Evolutionary conservation across 2,888 invertebrate genomes (phyloP), one percentile per base, ranked within the genome.

Genomic region (Zygogramma bicolorata): DNA sequence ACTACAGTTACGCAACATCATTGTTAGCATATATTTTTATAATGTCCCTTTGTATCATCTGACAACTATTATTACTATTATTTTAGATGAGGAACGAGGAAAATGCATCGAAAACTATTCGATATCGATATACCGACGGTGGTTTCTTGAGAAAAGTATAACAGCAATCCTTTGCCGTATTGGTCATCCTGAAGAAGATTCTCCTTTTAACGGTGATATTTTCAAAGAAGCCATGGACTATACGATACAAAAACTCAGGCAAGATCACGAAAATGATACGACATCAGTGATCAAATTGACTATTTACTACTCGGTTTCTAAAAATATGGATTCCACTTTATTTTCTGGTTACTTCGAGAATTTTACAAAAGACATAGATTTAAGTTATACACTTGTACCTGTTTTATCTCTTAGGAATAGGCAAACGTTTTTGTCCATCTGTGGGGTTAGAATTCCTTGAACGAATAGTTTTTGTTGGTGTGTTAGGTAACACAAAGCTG

Each of bases 71-170:
- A 29, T 2, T 22, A 15, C 38, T 62, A 63, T 31, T 40, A 73
- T 88, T 88, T 29, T 85, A 96, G 96, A 96, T 86, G 95, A 96
- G 88, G 96, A 96, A 85, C 95, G 95, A 59, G 96, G 96, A n/a
- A 95, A 94, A 85, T 94, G 94, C 78, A 90, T 96, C 7, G 93
- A 93, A 68, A 93, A 93, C 80, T 94, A 93, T 83, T 94, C 94
- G 81, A 94, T 96, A 71, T 94, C 94, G 10, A 93, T 96, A 79
- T 92, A 94, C 63, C 90, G 95, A 78, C 91, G 96, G 73, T 96
- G 95, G 94, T 96, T 95, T 87, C 95, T 95, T 83, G 96, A 96
- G 84, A 95, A 95, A 85, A 94, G 94, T 75, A 93, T 95, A 71
- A 93, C 95, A 1, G 94, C 95, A 1, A 93, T 95, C 81, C 94